Percentiles rank a stretch among this genome's conserved stretches.
Conservation (phyloP, 2,113 vertebrate genomes). For the Anolis carolinensis region DNA sequence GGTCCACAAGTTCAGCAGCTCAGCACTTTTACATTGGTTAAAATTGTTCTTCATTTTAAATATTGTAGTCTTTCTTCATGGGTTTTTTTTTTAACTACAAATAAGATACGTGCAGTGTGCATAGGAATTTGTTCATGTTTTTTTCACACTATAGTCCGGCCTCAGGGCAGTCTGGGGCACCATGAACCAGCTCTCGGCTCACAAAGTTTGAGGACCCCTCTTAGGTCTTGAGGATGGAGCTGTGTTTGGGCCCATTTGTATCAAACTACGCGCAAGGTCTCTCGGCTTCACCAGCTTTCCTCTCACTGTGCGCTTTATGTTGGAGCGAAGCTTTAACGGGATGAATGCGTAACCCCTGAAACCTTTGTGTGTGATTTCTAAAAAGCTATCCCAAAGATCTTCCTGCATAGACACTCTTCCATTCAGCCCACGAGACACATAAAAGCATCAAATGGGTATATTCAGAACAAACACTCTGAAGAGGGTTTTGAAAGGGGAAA, state of each 20-base stretch:
- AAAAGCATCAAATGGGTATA: conserved; percentile 48
- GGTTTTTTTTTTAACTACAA: too few species aligned
- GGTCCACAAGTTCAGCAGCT: too few species aligned
- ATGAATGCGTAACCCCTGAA: conserved; percentile 45
- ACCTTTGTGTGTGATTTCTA: conserved; percentile 37
- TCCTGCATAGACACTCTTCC: conserved; percentile 44
- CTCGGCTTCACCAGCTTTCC: conserved; percentile 13
- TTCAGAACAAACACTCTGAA: conserved; percentile 36
- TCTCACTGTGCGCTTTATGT: neutral
- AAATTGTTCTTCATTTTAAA: too few species aligned
- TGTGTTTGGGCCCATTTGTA: neutral
- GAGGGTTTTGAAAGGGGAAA: neutral
- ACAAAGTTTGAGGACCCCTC: neutral
- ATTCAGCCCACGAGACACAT: conserved; percentile 36
- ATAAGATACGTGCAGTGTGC: too few species aligned
- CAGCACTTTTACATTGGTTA: too few species aligned
- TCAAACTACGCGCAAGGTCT: neutral
- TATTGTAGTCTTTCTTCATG: too few species aligned
- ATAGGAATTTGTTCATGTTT: too few species aligned
- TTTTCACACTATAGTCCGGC: too few species aligned
- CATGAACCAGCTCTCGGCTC: too few species aligned
- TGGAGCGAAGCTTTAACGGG: conserved; percentile 37
- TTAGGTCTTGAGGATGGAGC: neutral
- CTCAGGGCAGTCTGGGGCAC: too few species aligned
- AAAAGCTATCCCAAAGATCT: conserved; percentile 54